Base-by-base conservation (phyloP, 2,888 invertebrate species). In the Leptopilina drosophilae region DNA sequence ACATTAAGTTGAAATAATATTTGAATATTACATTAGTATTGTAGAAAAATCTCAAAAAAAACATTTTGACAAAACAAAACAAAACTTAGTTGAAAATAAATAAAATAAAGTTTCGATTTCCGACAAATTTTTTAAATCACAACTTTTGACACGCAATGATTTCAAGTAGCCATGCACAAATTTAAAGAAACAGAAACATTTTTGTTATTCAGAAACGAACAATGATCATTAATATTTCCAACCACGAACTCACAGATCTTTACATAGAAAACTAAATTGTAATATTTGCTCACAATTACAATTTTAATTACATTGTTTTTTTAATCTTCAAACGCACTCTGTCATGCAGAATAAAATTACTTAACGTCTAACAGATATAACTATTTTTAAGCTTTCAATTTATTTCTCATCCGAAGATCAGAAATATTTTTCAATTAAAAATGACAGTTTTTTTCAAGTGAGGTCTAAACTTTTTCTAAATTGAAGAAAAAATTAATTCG, bases 381-480 rank as follows among this genome's bases (percentile, higher is more conserved):
- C 20, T 62, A 59, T 33, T 33, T 33, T 33, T 33, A 33, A 33
- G 33, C 33, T 33, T 20, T 20, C 20, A 20, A 20, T 20, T 20
- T 20, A 20, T 20, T 20, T 20, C 20, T 1, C 0, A 20, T 20
- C 20, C 20, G 1, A 20, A 7, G 20, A 62, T 62, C 62, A 6
- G 59, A 59, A 59, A 62, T 8, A n/a, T 59, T n/a, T 59, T 62
- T 20, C 15, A 15, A 20, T 62, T 9, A 6, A 8, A 59, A 33
- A 59, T 15, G n/a, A 59, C 8, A 15, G 33, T 33, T 33, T 33
- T 5, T 33, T 33, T 62, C 59, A 59, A 6, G 4, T 14, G 14
- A n/a, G 33, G 12, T 40, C 75, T 33, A 75, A 77, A 59, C 53
- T 79, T 79, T 79, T 20, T 66, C 65, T 66, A n/a, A 77, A 79